Conservation (phyloP, 2,888 invertebrate species). For the Eristalis arbustorum region DNA sequence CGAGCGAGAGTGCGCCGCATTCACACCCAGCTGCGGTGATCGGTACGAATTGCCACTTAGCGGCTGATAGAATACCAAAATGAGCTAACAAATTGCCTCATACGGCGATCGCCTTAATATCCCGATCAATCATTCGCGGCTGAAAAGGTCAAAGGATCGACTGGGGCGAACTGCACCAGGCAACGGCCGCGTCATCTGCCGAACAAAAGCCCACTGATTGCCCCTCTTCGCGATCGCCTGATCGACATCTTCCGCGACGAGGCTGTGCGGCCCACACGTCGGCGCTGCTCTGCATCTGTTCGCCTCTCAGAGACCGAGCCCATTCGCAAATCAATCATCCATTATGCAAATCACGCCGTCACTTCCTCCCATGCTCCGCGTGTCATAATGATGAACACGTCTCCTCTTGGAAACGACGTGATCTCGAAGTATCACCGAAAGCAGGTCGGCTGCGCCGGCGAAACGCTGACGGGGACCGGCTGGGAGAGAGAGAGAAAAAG, state of each 20-base stretch:
- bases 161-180: constrained; percentile 10
- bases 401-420: constrained; percentile 22
- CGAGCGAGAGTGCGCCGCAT: not conserved
- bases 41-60: not conserved
- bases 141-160: constrained; percentile 41
- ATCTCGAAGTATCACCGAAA: constrained; percentile 53
- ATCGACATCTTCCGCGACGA: not conserved
- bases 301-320: constrained; percentile 25
- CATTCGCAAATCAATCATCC: constrained; percentile 41
- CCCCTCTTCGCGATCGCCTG: constrained; percentile 19
- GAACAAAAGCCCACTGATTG: constrained; percentile 50
- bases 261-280: constrained; percentile 38
- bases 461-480: not conserved
- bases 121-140: constrained; percentile 42
- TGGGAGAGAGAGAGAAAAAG: not conserved
- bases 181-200: constrained; percentile 1
- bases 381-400: constrained; percentile 16
- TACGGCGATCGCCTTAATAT: constrained; percentile 3
- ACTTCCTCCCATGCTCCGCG: not conserved
- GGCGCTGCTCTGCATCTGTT: constrained; percentile 45
- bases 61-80: constrained; percentile 6
- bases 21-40: constrained; percentile 23
- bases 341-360: constrained; percentile 54
- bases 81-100: constrained; percentile 37
- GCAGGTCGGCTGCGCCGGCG: constrained; percentile 4